Evolutionary conservation across 2,888 invertebrate genomes (phyloP), one percentile per base, ranked within the genome.

Genomic region (Anarsia innoxiella): DNA sequence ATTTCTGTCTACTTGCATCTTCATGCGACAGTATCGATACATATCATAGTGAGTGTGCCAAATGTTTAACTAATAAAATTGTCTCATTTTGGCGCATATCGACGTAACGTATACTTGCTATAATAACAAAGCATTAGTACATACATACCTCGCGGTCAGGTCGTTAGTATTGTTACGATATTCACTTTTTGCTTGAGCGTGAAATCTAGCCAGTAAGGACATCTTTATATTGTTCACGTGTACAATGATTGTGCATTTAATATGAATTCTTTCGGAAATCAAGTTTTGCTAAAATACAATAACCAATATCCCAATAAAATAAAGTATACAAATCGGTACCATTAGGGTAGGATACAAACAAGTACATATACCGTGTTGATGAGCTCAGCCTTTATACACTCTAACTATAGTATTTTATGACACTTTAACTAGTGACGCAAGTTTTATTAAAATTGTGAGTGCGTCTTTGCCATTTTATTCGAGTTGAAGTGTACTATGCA

Each of bases 31-130:
- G 36, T 46, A 48, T 45, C 48, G 42, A 66, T 57, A 72, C 72
- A 74, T 74, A 76, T 73, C 73, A 72, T 53, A 56, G 56, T 65
- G 53, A 53, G 57, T 73, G 78, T 78, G 78, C 78, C 78, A 77
- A 78, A 73, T 62, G 48, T 56, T 53, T 14, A 51, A 36, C 34
- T 51, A 48, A 50, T 47, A 55, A 54, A 62, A 60, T 41, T 58
- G 66, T 69, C 72, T 68, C 68, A 71, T 74, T 71, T 70, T 59
- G 46, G 49, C 57, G 53, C n/a, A n/a, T 19, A 19, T 19, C 8
- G 3, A 19, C 8, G n/a, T n/a, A n/a, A n/a, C n/a, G n/a, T n/a
- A n/a, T n/a, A n/a, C 19, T 19, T 19, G 19, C 19, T 19, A 19
- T 19, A 19, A 8, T 19, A 19, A 19, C 19, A 5, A 19, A 19